phyloP scores from a whole-genome alignment of 2,888 invertebrate genomes.

The Ptycholaimellus sp. region DNA sequence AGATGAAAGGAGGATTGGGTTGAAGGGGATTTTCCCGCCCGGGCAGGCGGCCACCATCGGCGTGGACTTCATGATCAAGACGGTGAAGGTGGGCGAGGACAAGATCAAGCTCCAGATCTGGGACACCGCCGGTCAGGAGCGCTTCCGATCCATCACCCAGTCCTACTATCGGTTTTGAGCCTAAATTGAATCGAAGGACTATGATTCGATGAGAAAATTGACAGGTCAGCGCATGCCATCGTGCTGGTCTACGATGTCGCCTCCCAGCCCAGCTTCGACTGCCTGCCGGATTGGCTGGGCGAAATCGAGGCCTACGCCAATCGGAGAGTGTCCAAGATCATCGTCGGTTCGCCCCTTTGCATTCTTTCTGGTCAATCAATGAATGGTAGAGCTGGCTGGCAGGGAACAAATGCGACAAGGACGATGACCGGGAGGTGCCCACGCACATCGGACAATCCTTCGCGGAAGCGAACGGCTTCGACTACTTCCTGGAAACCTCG shows the following conservation, averaged over 20 bases:
- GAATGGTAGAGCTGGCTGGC: too few relatives aligned
- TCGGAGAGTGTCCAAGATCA: conserved; percentile 67
- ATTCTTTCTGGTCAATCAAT: conserved; percentile 12
- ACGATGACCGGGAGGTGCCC: conserved; percentile 70
- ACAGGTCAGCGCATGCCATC: conserved; percentile 73
- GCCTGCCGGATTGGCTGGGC: conserved; percentile 77
- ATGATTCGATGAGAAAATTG: conserved; percentile 2
- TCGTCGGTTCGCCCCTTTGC: conserved; percentile 77
- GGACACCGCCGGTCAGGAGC: conserved; percentile 91
- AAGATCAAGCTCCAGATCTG: conserved; percentile 66
- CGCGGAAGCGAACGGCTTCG: conserved; percentile 69
- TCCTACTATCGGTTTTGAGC: conserved; percentile 88
- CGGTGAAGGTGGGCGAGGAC: conserved; percentile 57
- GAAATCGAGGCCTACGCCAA: conserved; percentile 95
- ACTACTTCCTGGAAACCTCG: conserved; percentile 80
- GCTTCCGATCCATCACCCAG: conserved; percentile 83
- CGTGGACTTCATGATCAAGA: conserved; percentile 98
- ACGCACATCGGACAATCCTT: conserved; percentile 76
- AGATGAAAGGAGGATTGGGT: background rate
- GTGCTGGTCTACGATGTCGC: conserved; percentile 79
- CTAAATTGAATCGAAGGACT: conserved; percentile 42
- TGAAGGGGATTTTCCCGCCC: conserved; percentile 70
- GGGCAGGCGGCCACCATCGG: conserved; percentile 96
- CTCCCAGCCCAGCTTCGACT: conserved; percentile 89
- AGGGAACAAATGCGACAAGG: conserved; percentile 91